Base-by-base conservation (phyloP, 2,797 vertebrate genomes). In the Acanthurus leucopareius region DNA sequence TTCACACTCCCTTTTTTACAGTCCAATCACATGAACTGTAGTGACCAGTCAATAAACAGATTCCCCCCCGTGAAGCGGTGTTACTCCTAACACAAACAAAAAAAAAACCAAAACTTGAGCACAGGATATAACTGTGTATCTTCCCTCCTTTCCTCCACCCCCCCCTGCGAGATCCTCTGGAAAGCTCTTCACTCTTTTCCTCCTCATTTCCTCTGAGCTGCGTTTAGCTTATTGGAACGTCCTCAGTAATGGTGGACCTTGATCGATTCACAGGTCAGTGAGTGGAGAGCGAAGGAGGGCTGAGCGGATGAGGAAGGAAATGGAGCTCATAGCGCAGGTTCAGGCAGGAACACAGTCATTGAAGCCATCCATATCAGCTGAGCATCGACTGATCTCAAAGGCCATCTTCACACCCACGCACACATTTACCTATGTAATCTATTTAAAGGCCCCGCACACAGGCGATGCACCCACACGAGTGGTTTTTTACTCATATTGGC, bases 251-350 rank as follows among this genome's bases (percentile, higher is more conserved):
- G 86, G 79, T 68, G 69, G 82, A 63, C 73, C 76, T 61, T 65
- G 79, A 89, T 89, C 52, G 87, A 88, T 89, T 88, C 73, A 32
- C 65, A 72, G 84, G 82, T 87, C 79, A 81, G 71, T 40, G 53
- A 78, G 71, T 71, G 75, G 71, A 69, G 64, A 80, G 58, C 22
- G 65, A 76, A 68, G 73, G 69, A 73, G 74, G 70, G 45, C 52
- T 57, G 79, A 66, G 72, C 40, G 68, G 65, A 87, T 47, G 74
- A 78, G 67, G 56, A 80, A 77, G 70, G 38, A 83, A 87, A 88
- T 73, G 75, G 71, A 82, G 83, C 81, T 85, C 63, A 49, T 22
- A 57, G 67, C 10, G 22, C 75, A 73, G 76, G 62, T 67, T 82
- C 58, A 72, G 60, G 65, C 72, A 38, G 54, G 51, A 80, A 59